Evolutionary conservation across 2,797 vertebrate species (phyloP), one percentile per base, ranked within the genome.

Genomic region (Emydoidea blandingii): DNA sequence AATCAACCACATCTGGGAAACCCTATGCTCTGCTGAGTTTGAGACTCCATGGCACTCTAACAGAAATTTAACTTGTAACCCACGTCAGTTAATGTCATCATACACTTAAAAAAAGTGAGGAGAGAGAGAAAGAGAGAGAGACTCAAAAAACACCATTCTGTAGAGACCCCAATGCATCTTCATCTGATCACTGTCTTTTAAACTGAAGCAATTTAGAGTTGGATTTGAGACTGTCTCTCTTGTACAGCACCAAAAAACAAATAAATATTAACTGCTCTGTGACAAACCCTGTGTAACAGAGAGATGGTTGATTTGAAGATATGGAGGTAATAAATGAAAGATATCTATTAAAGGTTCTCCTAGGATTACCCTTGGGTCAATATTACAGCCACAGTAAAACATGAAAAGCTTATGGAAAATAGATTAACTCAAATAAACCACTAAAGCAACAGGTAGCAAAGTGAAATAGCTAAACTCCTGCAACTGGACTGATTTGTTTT

Each of bases 1-100:
- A 87, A 44, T 59, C 96, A 94, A 81, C 90, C 88, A 87, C 84
- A 87, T 29, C 27, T 29, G 50, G 84, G n/a, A 91, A 90, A 88
- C 16, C 54, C 78, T 21, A 89, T 53, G 87, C 31, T 86, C 74
- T 79, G 41, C 76, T 56, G 83, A 85, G 82, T 83, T 87, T 44
- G 53, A 81, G 31, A n/a, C 44, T 50, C 54, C 37, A 47, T 56
- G 2, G 49, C 15, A 23, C 37, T 65, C 54, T 34, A 76, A 82
- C 37, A 54, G 56, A 53, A 82, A 53, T 31, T 52, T 78, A 79
- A 83, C 72, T 83, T 78, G 37, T n/a, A 59, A 23, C 18, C 74
- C 82, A 68, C 14, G n/a, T 79, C n/a, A 18, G 54, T 41, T n/a
- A 44, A 54, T 27, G 19, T 74, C 53, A 31, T 15, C 72, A 47